phyloP scores from a whole-genome alignment of 2,113 vertebrate genomes.

The Aphelocoma coerulescens region DNA sequence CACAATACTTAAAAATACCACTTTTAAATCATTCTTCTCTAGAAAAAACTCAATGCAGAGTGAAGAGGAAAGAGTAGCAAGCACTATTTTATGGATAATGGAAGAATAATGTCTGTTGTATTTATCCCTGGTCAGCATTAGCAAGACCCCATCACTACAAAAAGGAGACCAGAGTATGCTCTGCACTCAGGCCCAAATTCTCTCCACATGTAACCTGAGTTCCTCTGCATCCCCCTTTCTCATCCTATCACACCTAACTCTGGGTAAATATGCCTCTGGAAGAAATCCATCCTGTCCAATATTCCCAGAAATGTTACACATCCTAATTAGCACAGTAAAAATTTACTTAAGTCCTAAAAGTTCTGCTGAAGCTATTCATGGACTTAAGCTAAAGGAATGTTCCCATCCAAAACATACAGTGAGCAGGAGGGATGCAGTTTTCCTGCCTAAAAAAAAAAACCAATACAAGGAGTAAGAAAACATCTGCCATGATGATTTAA shows the following conservation, averaged over 20 bases:
- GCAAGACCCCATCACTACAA: not conserved
- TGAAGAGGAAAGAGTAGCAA: not conserved
- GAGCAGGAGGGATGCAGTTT: not conserved
- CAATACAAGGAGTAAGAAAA: not conserved
- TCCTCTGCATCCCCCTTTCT: not conserved
- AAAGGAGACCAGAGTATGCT: not conserved
- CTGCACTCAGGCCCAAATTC: not conserved
- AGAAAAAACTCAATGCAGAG: not conserved
- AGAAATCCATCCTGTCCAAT: not conserved
- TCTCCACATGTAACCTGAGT: rapidly evolving
- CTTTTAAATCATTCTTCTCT: not conserved
- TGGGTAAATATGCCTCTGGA: not conserved
- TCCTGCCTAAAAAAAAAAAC: not conserved
- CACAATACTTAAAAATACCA: not conserved
- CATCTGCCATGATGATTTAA: not conserved
- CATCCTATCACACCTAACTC: not conserved
- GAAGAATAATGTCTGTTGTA: not conserved
- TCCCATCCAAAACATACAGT: not conserved
- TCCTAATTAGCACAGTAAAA: not conserved
- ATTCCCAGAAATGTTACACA: not conserved
- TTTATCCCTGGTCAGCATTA: not conserved
- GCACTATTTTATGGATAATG: not conserved
- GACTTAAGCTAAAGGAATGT: not conserved
- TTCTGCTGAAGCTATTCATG: not conserved
- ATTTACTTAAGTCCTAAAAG: not conserved